These are phyloP conservation scores for Notamacropus eugenii DNA, from an alignment of 2,797 vertebrate species.

Conservation along the genomic window DNA sequence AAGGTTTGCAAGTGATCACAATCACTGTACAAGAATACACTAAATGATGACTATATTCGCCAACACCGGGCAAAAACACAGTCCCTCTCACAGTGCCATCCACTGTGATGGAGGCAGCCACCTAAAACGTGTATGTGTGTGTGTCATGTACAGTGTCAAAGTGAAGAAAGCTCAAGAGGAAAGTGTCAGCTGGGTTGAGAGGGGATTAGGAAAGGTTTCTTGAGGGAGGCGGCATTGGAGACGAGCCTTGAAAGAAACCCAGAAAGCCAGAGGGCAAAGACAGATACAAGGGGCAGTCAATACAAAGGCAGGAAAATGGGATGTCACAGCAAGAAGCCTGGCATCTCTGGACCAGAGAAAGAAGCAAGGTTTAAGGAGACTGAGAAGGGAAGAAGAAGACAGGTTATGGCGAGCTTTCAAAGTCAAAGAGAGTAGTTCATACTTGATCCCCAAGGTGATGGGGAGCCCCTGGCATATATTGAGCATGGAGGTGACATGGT, in stretches of 20 bases:
- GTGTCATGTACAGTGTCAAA: background rate
- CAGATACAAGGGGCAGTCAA: background rate
- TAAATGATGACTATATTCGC: background rate
- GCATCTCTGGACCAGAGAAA: background rate
- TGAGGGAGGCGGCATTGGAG: too few species aligned
- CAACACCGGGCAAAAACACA: background rate
- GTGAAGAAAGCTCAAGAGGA: background rate
- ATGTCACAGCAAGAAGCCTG: background rate
- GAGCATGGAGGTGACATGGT: background rate
- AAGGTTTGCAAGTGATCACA: background rate
- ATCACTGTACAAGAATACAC: too few species aligned
- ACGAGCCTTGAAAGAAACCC: background rate
- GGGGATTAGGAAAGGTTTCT: background rate
- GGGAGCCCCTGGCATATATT: background rate
- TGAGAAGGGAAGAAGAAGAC: background rate
- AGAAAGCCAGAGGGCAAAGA: background rate
- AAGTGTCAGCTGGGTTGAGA: accelerated
- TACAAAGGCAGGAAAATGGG: background rate
- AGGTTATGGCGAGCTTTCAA: background rate
- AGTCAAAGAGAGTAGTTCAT: background rate
- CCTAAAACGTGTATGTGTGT: too few species aligned
- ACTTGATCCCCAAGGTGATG: background rate
- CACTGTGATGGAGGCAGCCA: background rate
- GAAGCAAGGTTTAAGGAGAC: background rate
- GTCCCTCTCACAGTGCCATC: background rate